Conservation (phyloP, 2,888 invertebrate genomes). For the Blomia tropicalis region DNA sequence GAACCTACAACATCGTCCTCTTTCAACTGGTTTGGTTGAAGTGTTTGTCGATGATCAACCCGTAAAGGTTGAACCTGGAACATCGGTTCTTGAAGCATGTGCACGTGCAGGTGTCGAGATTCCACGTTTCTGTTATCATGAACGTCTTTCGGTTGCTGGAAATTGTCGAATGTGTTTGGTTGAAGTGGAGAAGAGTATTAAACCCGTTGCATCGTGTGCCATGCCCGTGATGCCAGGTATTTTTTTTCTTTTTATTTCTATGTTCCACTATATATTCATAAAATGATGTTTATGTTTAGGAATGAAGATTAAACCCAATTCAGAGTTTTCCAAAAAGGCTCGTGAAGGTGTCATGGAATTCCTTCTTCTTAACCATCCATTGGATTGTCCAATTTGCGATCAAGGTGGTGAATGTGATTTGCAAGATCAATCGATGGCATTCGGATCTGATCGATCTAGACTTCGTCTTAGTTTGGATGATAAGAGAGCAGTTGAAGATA, state of each 20-base stretch:
- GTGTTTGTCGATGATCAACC: constrained; percentile 93
- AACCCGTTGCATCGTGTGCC: constrained; percentile 96
- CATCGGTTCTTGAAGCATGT: constrained; percentile 93
- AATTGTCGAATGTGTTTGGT: constrained; percentile 95
- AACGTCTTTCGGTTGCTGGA: constrained; percentile 90
- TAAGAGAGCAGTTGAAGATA: constrained; percentile 91
- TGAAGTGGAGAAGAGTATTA: constrained; percentile 93
- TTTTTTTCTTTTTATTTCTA: constrained; percentile 36
- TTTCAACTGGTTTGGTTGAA: constrained; percentile 47
- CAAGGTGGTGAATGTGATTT: constrained; percentile 56
- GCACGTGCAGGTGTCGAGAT: constrained; percentile 91
- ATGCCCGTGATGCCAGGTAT: constrained; percentile 92
- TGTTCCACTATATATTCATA: no score
- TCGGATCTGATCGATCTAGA: constrained; percentile 64
- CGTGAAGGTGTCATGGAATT: constrained; percentile 91
- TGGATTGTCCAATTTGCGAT: constrained; percentile 99
- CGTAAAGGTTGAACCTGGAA: constrained; percentile 83
- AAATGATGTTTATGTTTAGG: no score
- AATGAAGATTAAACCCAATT: constrained; percentile 90
- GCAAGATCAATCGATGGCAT: constrained; percentile 98
- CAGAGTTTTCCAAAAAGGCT: constrained; percentile 68
- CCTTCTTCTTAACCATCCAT: constrained; percentile 87
- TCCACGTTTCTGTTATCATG: constrained; percentile 97
- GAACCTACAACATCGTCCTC: not conserved
- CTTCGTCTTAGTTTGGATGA: constrained; percentile 19